Evolutionary conservation across 2,888 invertebrate genomes (phyloP).

Genomic region (Agrilus mali): DNA sequence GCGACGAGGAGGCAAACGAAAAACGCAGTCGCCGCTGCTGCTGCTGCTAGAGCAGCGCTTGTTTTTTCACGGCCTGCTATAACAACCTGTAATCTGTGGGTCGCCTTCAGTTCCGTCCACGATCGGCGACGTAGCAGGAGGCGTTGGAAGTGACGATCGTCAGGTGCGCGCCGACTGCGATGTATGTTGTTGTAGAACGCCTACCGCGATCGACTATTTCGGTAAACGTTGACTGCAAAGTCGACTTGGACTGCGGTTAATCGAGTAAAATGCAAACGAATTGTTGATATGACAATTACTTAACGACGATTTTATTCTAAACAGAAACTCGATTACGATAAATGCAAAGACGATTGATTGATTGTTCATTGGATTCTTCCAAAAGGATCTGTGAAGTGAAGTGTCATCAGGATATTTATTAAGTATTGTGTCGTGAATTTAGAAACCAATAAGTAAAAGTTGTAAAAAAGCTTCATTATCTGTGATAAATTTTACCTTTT

Average conservation of each 20-base stretch:
- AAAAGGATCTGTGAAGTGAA: too few relatives aligned
- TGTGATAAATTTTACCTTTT: too few relatives aligned
- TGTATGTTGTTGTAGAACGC: slow-evolving; percentile 17
- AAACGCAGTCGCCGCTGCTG: too few relatives aligned
- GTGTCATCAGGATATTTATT: too few relatives aligned
- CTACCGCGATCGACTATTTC: slow-evolving; percentile 15
- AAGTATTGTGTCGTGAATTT: too few relatives aligned
- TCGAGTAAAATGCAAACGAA: background rate
- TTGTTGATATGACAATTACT: too few relatives aligned
- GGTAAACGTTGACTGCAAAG: slow-evolving; percentile 14
- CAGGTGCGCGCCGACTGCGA: slow-evolving; percentile 15
- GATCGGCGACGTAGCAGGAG: slow-evolving; percentile 8
- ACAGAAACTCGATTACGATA: too few relatives aligned
- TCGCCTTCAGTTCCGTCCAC: slow-evolving; percentile 15
- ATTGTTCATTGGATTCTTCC: too few relatives aligned
- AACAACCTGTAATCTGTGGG: slow-evolving; percentile 32
- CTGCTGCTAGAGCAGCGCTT: slow-evolving; percentile 22
- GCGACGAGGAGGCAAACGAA: slow-evolving; percentile 19
- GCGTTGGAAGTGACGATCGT: slow-evolving; percentile 6
- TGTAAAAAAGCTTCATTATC: too few relatives aligned
- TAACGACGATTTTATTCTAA: too few relatives aligned
- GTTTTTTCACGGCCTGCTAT: slow-evolving; percentile 32
- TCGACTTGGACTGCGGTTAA: slow-evolving; percentile 12
- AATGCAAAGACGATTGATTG: too few relatives aligned
- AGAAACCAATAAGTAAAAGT: too few relatives aligned